Base-by-base conservation (phyloP, 2,888 invertebrate species). In the Germaria angustata region DNA sequence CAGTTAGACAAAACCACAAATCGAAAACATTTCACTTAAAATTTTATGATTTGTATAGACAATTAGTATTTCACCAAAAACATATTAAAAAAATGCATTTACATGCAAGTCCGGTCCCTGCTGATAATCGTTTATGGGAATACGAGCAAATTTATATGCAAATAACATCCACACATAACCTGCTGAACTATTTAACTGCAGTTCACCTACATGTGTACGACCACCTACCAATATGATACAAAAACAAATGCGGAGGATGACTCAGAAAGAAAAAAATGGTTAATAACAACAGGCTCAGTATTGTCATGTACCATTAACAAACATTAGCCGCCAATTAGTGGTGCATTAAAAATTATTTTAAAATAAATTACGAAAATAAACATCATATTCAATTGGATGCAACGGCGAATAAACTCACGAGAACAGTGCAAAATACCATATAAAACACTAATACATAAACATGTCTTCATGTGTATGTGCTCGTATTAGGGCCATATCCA, bases 201-300 rank as follows among this genome's bases (percentile, higher is more conserved):
- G 51, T 22, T n/a, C 46, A 55, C 55, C 65, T 44, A 41, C 55
- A 53, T n/a, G n/a, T n/a, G n/a, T n/a, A n/a, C n/a, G n/a, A 22
- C 17, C 17, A 46, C 5, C 44, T 17, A 20, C 2, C 28, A 20
- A 15, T 8, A 41, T 7, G 6, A 36, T 15, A 36, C 13, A 15
- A 34, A 44, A 34, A 49, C 24, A 53, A 36, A 49, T 22, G 34
- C 11, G 34, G 17, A 36, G 9, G 7, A 39, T 44, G 9, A 24
- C 1, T 6, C 24, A 86, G 86, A 84, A 46, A 55, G 11, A 61
- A 44, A 32, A 86, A 86, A 87, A 61, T 63, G 32, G 63, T 69
- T 75, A 69, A 63, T 84, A 86, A 84, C 86, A 86, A 85, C 83
- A 80, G 83, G 76, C 84, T 80, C 72, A 84, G 76, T 75, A 73